phyloP scores from a whole-genome alignment of 53 echinoderm and acorn worm species.

The Henricia sp. region DNA sequence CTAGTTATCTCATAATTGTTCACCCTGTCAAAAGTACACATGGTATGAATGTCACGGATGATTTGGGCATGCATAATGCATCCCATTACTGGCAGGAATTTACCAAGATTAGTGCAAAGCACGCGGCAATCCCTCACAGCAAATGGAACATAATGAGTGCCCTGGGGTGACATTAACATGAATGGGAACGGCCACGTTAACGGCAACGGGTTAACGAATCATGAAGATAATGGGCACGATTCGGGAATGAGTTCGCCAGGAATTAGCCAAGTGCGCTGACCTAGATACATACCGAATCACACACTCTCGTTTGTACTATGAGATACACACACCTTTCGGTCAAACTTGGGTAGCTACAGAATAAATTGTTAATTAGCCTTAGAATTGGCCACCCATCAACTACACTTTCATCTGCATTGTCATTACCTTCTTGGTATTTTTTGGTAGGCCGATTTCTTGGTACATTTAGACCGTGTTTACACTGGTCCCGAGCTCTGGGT shows the following conservation, averaged over 20 bases:
- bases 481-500: too few relatives aligned
- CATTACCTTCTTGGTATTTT: too few relatives aligned
- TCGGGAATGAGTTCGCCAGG: background rate
- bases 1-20: background rate
- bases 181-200: slow-evolving; percentile 28
- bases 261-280: slow-evolving; percentile 54
- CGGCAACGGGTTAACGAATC: slow-evolving; percentile 47
- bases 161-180: slow-evolving; percentile 37
- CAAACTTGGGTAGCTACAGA: background rate
- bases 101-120: slow-evolving; percentile 48
- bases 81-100: slow-evolving; percentile 8
- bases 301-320: background rate
- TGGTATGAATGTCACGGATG: slow-evolving; percentile 53
- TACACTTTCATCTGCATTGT: too few relatives aligned
- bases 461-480: too few relatives aligned
- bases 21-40: background rate
- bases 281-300: slow-evolving; percentile 21
- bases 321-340: background rate
- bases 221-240: slow-evolving; percentile 37
- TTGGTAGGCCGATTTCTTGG: too few relatives aligned
- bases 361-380: too few relatives aligned
- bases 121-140: slow-evolving; percentile 16
- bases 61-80: slow-evolving; percentile 53
- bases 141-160: slow-evolving; percentile 43
- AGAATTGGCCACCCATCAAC: too few relatives aligned